phyloP scores from a whole-genome alignment of 2,113 vertebrate genomes.

The Nothobranchius kuhntae region DNA sequence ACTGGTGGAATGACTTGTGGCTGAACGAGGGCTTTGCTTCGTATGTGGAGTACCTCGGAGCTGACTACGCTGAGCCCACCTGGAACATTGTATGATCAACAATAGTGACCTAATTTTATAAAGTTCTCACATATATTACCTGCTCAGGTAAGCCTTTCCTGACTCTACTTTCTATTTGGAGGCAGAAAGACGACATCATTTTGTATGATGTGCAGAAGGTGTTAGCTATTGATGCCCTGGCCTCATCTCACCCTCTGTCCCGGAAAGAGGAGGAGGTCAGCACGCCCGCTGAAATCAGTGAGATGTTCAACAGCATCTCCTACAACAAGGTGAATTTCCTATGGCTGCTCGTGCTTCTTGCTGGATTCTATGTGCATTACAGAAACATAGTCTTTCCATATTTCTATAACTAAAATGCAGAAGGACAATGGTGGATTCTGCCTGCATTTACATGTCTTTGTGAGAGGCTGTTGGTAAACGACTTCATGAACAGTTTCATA shows the following conservation, averaged over 20 bases:
- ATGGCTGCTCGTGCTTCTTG: too few species aligned
- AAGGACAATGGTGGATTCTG: too few species aligned
- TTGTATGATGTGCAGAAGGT: conserved; percentile 81
- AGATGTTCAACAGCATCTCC: conserved; percentile 88
- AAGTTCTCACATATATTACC: not conserved
- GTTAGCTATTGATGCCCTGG: conserved; percentile 86
- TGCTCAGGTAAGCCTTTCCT: not conserved
- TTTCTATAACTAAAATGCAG: too few species aligned
- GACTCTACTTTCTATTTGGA: conserved; percentile 5
- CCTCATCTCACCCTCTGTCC: conserved; percentile 90
- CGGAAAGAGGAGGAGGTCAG: conserved; percentile 81
- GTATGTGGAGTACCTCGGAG: conserved; percentile 91
- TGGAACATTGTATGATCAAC: conserved; percentile 85
- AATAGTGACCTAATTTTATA: not conserved
- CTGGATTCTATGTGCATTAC: too few species aligned
- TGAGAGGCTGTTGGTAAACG: too few species aligned
- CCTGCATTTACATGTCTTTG: too few species aligned
- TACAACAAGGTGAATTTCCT: conserved; percentile 87
- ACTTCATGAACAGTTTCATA: too few species aligned
- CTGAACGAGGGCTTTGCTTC: conserved; percentile 95
- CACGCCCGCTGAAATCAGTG: conserved; percentile 85
- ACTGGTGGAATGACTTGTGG: conserved; percentile 97
- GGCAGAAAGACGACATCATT: conserved; percentile 87
- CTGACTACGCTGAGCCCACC: conserved; percentile 72
- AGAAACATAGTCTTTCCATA: too few species aligned